Base-by-base conservation (phyloP, 1,140 invertebrate species). In the Sitophilus oryzae region DNA sequence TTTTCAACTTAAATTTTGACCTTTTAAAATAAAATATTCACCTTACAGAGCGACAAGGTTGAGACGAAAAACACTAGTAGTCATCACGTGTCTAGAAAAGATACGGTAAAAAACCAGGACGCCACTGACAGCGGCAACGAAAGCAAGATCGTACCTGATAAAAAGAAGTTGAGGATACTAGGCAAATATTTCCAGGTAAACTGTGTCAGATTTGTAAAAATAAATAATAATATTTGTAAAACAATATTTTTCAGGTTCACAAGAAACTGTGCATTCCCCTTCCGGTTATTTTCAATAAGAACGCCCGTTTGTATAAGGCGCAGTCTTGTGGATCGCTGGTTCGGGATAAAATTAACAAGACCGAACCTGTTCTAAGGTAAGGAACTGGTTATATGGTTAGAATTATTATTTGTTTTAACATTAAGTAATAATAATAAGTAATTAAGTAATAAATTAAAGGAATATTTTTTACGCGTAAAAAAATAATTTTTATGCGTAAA, bases 251-350 rank as follows among this genome's bases (percentile, higher is more conserved):
- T 11, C 80, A 82, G 47, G 79, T 84, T 49, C 76, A 79, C 56
- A 79, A 79, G 54, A 78, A 78, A 66, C 63, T 80, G 1, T 79
- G 77, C 56, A 74, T 79, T 36, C 76, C 77, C 0, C 53, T 81
- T 43, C 79, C 79, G 0, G 76, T 76, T 5, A 52, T 80, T 3
- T 78, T 80, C 42, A 72, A 71, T 19, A 76, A 76, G n/a, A 69
- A 68, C 45, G 72, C 77, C 1, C 40, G 55, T 4, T 68, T 82
- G 0, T 81, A 82, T 56, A 81, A 82, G 55, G 77, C 80, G 3
- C 76, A 79, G 50, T 80, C 78, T 0, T 82, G 79, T 61, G 73
- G 79, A n/a, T 80, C 76, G 36, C 74, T 82, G 19, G 70, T 70
- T 15, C 68, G 73, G 3, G 78, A 80, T 44, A 71, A 75, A 14